Evolutionary conservation across 2,888 invertebrate genomes (phyloP).

Genomic region (Bembecia ichneumoniformis): DNA sequence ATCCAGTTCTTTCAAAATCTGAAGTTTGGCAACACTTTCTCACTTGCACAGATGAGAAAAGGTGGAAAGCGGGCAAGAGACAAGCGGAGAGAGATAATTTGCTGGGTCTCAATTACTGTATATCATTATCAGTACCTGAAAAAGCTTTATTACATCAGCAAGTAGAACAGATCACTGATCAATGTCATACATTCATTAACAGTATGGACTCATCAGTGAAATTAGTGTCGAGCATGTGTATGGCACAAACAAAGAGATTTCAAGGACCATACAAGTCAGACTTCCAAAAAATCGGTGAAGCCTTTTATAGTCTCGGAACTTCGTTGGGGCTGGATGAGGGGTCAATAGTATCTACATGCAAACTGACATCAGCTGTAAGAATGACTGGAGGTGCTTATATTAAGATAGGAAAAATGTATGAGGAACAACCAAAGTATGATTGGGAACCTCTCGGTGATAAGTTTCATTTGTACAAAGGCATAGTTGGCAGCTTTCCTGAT

Average conservation of each 20-base stretch:
- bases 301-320: constrained; percentile 86
- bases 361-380: constrained; percentile 84
- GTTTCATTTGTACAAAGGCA: constrained; percentile 94
- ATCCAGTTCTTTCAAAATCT: constrained; percentile 92
- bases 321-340: constrained; percentile 86
- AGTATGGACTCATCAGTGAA: constrained; percentile 91
- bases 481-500: constrained; percentile 92
- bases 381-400: constrained; percentile 91
- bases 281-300: constrained; percentile 90
- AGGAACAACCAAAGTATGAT: constrained; percentile 90
- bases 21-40: constrained; percentile 98
- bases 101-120: constrained; percentile 91
- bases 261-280: constrained; percentile 90
- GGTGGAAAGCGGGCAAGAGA: constrained; percentile 97
- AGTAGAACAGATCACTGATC: constrained; percentile 87
- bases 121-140: constrained; percentile 88
- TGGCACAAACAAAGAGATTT: constrained; percentile 90
- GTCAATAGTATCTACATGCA: constrained; percentile 73
- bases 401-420: constrained; percentile 89
- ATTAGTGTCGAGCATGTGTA: constrained; percentile 82
- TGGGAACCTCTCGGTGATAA: constrained; percentile 93
- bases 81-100: constrained; percentile 95
- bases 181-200: constrained; percentile 84
- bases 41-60: constrained; percentile 96
- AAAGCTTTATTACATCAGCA: constrained; percentile 80